Conservation (phyloP, 2,888 invertebrate species). For the Agrochola circellaris region DNA sequence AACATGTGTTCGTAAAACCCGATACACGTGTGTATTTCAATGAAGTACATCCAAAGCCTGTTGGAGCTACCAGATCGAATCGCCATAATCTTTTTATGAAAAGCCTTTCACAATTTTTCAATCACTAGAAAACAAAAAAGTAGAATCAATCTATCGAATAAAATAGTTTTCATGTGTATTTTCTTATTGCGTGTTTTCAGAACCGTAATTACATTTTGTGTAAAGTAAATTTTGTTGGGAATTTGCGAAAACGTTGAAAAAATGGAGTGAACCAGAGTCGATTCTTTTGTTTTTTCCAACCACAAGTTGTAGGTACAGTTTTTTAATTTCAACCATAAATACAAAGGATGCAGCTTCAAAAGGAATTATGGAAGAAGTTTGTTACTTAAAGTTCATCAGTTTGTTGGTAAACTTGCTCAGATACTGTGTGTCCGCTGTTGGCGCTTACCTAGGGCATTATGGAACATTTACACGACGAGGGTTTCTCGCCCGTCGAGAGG, state of each 20-base stretch:
- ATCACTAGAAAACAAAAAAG: slow-evolving; percentile 19
- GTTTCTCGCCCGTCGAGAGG: not conserved
- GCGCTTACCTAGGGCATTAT: slow-evolving; percentile 72
- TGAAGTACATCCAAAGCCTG: slow-evolving; percentile 20
- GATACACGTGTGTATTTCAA: slow-evolving; percentile 28
- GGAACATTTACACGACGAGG: slow-evolving; percentile 5
- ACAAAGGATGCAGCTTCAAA: slow-evolving; percentile 77
- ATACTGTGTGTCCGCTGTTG: slow-evolving; percentile 71
- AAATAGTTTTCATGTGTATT: not conserved
- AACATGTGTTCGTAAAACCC: slow-evolving; percentile 18
- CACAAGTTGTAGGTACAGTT: slow-evolving; percentile 6
- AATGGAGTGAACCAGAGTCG: too few species aligned
- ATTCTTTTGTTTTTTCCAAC: slow-evolving; percentile 4
- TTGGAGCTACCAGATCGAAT: slow-evolving; percentile 14
- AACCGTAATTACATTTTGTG: not conserved
- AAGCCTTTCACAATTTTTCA: slow-evolving; percentile 20
- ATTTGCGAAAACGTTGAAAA: too few species aligned
- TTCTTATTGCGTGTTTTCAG: not conserved
- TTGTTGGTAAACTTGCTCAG: slow-evolving; percentile 77
- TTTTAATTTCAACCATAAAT: slow-evolving; percentile 62
- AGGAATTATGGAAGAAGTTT: slow-evolving; percentile 84
- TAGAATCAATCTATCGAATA: not conserved
- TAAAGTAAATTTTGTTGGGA: too few species aligned
- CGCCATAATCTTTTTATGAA: slow-evolving; percentile 38
- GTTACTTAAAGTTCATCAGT: slow-evolving; percentile 81